phyloP scores from a whole-genome alignment of 1,140 invertebrate genomes.

The Cyclina sinensis region DNA sequence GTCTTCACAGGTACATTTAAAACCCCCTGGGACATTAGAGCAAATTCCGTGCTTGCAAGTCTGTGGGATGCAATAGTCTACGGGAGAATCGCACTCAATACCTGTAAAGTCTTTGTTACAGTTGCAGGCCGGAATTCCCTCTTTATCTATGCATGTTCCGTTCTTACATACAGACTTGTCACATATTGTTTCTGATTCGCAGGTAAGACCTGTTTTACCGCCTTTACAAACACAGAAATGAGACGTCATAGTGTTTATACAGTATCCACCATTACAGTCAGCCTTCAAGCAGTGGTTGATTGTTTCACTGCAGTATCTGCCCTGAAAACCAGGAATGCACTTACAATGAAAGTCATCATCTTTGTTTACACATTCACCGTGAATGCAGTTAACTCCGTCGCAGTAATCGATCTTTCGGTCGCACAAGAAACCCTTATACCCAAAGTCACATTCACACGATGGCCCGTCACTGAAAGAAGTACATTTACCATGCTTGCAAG shows the following conservation, averaged over 20 bases:
- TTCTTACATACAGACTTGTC: slow-evolving; percentile 91
- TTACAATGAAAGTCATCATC: slow-evolving; percentile 21
- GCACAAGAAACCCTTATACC: slow-evolving; percentile 40
- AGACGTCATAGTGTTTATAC: slow-evolving; percentile 56
- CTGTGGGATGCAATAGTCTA: slow-evolving; percentile 14
- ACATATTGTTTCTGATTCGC: slow-evolving; percentile 89
- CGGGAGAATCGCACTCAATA: neutral
- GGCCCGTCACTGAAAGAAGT: neutral
- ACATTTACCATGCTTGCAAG: slow-evolving; percentile 47
- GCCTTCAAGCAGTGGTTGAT: slow-evolving; percentile 44
- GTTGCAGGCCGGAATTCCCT: slow-evolving; percentile 88
- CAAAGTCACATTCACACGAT: slow-evolving; percentile 40
- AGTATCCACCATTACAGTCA: slow-evolving; percentile 68
- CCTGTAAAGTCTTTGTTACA: slow-evolving; percentile 89
- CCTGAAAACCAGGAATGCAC: slow-evolving; percentile 58
- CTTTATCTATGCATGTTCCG: slow-evolving; percentile 68
- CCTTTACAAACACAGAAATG: slow-evolving; percentile 94
- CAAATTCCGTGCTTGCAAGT: slow-evolving; percentile 26
- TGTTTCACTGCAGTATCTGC: slow-evolving; percentile 62
- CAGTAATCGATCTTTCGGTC: slow-evolving; percentile 63
- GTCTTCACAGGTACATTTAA: slow-evolving; percentile 37
- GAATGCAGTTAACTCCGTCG: slow-evolving; percentile 49
- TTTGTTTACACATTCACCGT: slow-evolving; percentile 47
- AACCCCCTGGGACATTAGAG: neutral
- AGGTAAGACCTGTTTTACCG: slow-evolving; percentile 87